phyloP scores from a whole-genome alignment of 37 sponge, comb jelly and placozoan genomes.

The Lycopodina hypogea region DNA sequence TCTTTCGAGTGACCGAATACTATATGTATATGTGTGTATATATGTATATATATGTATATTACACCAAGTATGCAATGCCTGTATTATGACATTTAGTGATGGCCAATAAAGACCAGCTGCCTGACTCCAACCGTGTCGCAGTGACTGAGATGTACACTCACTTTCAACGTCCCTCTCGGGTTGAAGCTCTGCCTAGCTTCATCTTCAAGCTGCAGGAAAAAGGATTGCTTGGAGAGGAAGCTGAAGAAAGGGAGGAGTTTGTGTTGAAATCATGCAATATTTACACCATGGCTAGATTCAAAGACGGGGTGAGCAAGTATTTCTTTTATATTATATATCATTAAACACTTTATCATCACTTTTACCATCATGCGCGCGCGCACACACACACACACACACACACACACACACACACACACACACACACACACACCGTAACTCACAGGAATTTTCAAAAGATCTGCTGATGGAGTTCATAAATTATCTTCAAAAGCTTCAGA shows the following conservation, averaged over 20 bases:
- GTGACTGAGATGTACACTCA: background rate
- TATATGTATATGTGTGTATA: no score
- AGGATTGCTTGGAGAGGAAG: background rate
- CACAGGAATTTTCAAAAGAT: no score
- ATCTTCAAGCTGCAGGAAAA: background rate
- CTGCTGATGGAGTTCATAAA: no score
- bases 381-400: slow-evolving; percentile 23
- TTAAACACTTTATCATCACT: no score
- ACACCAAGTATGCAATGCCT: no score
- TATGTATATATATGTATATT: no score
- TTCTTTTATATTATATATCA: background rate
- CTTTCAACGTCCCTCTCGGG: background rate
- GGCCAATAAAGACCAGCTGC: no score
- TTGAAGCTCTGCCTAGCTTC: slow-evolving; percentile 2
- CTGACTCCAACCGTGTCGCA: no score
- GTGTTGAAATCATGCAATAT: background rate
- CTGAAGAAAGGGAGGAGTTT: background rate
- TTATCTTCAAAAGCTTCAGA: no score
- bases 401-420: slow-evolving; percentile 35
- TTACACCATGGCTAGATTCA: slow-evolving; percentile 14
- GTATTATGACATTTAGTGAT: background rate
- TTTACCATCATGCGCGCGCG: background rate
- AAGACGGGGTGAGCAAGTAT: slow-evolving; percentile 12
- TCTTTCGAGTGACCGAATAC: no score
- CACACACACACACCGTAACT: background rate